Conservation (phyloP, 2,113 vertebrate genomes). For the Heterotis niloticus region DNA sequence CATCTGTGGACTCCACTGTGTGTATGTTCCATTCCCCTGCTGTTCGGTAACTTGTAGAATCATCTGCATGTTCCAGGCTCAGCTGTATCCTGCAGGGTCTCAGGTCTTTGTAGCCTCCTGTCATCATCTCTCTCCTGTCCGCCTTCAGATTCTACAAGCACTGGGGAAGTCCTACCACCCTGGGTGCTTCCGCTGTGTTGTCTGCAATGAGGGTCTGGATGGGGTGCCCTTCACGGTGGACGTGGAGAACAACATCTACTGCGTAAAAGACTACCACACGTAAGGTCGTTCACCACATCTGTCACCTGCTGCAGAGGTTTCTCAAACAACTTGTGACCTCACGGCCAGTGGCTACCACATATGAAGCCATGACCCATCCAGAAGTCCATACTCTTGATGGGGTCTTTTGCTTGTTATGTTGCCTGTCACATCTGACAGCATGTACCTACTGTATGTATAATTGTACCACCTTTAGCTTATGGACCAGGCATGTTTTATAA, state of each 20-base stretch:
- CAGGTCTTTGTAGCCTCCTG: neutral
- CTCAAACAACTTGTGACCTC: neutral
- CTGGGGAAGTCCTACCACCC: constrained; percentile 96
- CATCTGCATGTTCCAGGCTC: neutral
- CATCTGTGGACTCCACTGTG: neutral
- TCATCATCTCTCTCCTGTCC: neutral
- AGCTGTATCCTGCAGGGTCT: neutral
- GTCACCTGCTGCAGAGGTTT: neutral
- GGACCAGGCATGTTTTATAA: too few species aligned
- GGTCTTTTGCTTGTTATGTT: too few species aligned
- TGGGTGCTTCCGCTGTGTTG: constrained; percentile 94
- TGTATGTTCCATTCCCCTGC: neutral
- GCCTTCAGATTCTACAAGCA: constrained; percentile 88
- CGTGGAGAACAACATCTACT: constrained; percentile 96
- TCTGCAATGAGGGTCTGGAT: constrained; percentile 92
- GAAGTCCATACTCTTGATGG: too few species aligned
- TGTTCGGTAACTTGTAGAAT: neutral
- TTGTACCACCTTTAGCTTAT: too few species aligned
- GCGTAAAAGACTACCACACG: constrained; percentile 97
- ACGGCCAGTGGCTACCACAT: neutral
- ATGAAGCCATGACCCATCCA: neutral
- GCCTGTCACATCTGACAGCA: too few species aligned
- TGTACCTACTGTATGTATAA: too few species aligned
- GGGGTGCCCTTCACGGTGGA: constrained; percentile 97
- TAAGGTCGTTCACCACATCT: constrained; percentile 56